Evolutionary conservation across 2,888 invertebrate species (phyloP).

Genomic region (Thereva nobilitata): DNA sequence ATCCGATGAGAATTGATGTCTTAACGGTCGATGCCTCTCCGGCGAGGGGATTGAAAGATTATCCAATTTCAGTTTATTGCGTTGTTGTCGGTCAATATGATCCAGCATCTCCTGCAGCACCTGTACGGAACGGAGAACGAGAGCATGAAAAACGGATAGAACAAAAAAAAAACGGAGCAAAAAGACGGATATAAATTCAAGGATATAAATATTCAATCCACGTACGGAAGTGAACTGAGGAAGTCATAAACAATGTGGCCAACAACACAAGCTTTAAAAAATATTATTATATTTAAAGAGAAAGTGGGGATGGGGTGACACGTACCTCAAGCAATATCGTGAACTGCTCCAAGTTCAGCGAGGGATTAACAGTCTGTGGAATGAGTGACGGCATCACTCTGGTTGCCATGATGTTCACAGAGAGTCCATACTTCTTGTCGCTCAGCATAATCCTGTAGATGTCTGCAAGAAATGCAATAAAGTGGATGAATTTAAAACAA

Average conservation of each 20-base stretch:
- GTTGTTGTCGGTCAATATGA: conserved; percentile 84
- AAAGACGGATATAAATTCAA: conserved; percentile 14
- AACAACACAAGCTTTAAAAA: no score
- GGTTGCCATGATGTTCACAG: conserved; percentile 89
- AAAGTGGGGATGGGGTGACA: neutral
- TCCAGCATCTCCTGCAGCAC: conserved; percentile 92
- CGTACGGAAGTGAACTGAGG: no score
- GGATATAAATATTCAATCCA: no score
- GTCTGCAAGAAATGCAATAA: conserved; percentile 63
- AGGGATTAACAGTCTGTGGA: conserved; percentile 90
- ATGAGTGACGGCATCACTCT: conserved; percentile 90
- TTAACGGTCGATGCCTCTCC: conserved; percentile 73
- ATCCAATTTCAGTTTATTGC: conserved; percentile 86
- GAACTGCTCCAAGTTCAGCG: conserved; percentile 81
- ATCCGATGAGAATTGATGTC: conserved; percentile 84
- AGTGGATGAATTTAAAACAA: conserved; percentile 18
- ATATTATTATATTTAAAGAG: no score
- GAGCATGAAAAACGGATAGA: conserved; percentile 14
- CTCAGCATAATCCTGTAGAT: conserved; percentile 89
- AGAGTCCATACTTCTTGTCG: conserved; percentile 88
- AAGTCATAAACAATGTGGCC: no score
- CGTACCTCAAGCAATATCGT: conserved; percentile 70
- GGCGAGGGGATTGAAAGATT: conserved; percentile 75
- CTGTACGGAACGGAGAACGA: conserved; percentile 49
- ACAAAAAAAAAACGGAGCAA: neutral